These are phyloP conservation scores for Coelopa pilipes DNA, from an alignment of 2,888 invertebrate species.

Conservation along the genomic window DNA sequence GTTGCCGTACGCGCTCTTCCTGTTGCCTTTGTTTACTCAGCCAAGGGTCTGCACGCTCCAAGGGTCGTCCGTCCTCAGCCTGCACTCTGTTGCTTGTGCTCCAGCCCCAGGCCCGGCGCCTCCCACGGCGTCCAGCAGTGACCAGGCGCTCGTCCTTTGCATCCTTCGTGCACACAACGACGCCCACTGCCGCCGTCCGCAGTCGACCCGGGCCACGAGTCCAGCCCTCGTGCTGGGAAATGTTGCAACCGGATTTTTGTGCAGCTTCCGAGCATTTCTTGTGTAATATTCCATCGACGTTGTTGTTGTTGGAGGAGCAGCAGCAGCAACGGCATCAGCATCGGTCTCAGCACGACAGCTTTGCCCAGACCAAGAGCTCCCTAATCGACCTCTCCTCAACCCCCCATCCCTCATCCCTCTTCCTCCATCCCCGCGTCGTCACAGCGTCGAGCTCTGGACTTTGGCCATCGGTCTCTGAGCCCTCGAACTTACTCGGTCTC, in stretches of 20 bases:
- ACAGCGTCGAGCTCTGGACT: neutral
- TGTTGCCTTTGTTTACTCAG: neutral
- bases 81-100: neutral
- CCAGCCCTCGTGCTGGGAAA: neutral
- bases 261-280: neutral
- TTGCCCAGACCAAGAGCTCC: too few relatives aligned
- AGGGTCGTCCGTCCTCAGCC: neutral
- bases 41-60: neutral
- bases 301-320: neutral
- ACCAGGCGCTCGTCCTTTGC: too few relatives aligned
- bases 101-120: too few relatives aligned
- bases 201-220: neutral
- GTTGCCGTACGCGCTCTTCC: too few relatives aligned
- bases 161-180: too few relatives aligned
- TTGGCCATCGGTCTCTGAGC: neutral
- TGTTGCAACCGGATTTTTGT: conserved; percentile 11
- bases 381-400: neutral
- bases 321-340: neutral
- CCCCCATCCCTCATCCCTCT: neutral
- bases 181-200: neutral
- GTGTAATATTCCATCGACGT: neutral
- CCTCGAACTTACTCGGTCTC: neutral
- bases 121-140: too few relatives aligned
- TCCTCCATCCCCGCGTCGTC: too few relatives aligned
- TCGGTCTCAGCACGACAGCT: neutral